Evolutionary conservation across 2,888 invertebrate species (phyloP).

Genomic region (Drosophila tripunctata): DNA sequence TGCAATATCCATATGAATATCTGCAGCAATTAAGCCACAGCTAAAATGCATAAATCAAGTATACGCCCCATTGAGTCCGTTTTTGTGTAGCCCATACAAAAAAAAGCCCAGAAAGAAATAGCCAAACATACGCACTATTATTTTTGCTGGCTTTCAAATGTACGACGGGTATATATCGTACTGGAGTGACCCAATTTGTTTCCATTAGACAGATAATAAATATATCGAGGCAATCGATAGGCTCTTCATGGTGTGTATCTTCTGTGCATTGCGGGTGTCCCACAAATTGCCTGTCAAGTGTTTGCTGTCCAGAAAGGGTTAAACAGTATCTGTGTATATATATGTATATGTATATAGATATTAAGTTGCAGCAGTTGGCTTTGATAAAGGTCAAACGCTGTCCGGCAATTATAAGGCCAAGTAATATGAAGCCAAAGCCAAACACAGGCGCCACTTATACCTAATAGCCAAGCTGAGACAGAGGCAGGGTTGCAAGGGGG

Average conservation of each 20-base stretch:
- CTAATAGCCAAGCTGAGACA: constrained; percentile 17
- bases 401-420: constrained; percentile 57
- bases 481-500: no score
- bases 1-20: constrained; percentile 23
- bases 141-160: constrained; percentile 22
- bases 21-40: constrained; percentile 62
- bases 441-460: constrained; percentile 33
- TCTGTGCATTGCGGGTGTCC: constrained; percentile 4
- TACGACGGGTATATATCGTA: no score
- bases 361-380: constrained; percentile 56
- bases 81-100: constrained; percentile 21
- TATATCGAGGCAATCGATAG: constrained; percentile 34
- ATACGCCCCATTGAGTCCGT: constrained; percentile 61
- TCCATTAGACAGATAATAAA: constrained; percentile 70
- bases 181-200: constrained; percentile 60
- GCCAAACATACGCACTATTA: constrained; percentile 18
- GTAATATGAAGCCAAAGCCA: constrained; percentile 61
- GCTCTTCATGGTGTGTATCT: constrained; percentile 2
- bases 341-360: no score
- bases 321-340: constrained; percentile 29
- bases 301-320: constrained; percentile 57
- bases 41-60: constrained; percentile 58
- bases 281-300: constrained; percentile 52
- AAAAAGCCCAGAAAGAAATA: not conserved
- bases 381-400: constrained; percentile 61